Base-by-base conservation (phyloP, 2,113 vertebrate species). In the Mesitornis unicolor region DNA sequence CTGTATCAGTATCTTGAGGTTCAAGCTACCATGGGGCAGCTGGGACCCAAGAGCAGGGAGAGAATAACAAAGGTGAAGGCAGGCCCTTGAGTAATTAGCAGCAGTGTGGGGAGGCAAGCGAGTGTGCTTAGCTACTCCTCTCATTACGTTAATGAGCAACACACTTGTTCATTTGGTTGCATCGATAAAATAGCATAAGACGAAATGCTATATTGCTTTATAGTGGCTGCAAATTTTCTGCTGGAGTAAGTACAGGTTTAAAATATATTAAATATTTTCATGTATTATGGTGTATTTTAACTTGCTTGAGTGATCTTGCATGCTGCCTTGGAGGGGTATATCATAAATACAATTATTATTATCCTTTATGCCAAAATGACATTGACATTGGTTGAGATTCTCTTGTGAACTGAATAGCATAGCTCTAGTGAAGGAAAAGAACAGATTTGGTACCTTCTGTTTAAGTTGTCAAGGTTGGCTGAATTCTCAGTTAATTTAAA, bases 401-500 rank as follows among this genome's bases (percentile, higher is more conserved):
- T 94, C 42, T 14, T 24, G 14, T 1, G 2, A 80, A 64, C 63
- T 29, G 51, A 88, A 92, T 60, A 87, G 78, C n/a, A 25, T 25
- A 90, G 71, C 40, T 64, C 13, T 16, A 19, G 8, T 84, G 82
- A 74, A 74, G 68, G 56, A 83, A 88, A 84, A 88, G 84, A 79
- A 78, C 79, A 90, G 90, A 93, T 81, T 22, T 96, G 71, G 56
- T 92, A 67, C 79, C 82, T 93, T 96, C 90, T 94, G 89, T 92
- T 90, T 94, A 90, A 92, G 71, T 86, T 95, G 85, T 94, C 88
- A 96, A 81, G 96, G 95, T 93, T 96, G 95, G 18, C 85, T 97
- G 96, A 86, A 51, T 91, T 90, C 90, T 95, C 76, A 84, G 80
- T 94, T 97, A 95, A 96, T 95, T 95, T 96, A 87, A 96, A 93